A percentile compares a stretch with the other conserved stretches of the same genome.
Evolutionary conservation across 2,113 vertebrate species (phyloP).

Genomic region (Tyrannus savana): DNA sequence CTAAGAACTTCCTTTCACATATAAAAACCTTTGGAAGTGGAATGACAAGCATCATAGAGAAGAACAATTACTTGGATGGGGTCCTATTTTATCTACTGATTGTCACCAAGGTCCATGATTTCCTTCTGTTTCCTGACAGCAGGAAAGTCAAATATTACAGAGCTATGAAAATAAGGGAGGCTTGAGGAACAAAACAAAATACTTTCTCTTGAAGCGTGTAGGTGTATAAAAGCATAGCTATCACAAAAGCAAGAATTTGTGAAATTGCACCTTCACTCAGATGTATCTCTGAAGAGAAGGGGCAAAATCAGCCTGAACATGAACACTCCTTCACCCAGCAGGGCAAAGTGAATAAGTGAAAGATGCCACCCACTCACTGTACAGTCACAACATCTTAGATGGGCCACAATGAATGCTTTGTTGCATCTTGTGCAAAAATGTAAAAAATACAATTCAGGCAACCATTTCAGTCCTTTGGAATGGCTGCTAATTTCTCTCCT

Average conservation of each 20-base stretch:
- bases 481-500: neutral
- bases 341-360: neutral
- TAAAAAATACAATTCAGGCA: neutral
- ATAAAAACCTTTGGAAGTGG: neutral
- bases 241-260: neutral
- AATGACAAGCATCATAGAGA: neutral
- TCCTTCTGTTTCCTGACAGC: constrained; percentile 21
- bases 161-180: constrained; percentile 8
- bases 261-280: constrained; percentile 16
- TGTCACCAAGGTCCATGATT: neutral
- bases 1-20: neutral
- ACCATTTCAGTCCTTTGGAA: neutral
- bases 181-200: constrained; percentile 43
- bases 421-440: neutral
- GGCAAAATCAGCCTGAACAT: neutral
- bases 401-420: neutral
- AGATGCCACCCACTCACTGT: neutral
- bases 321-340: neutral
- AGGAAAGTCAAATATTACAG: constrained; percentile 18
- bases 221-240: constrained; percentile 31
- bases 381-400: neutral
- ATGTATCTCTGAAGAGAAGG: neutral
- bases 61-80: neutral
- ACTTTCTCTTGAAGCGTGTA: constrained; percentile 21
- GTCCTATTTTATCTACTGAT: constrained; percentile 21